phyloP scores from a whole-genome alignment of 2,797 vertebrate species.

The Cossypha niveicapilla region DNA sequence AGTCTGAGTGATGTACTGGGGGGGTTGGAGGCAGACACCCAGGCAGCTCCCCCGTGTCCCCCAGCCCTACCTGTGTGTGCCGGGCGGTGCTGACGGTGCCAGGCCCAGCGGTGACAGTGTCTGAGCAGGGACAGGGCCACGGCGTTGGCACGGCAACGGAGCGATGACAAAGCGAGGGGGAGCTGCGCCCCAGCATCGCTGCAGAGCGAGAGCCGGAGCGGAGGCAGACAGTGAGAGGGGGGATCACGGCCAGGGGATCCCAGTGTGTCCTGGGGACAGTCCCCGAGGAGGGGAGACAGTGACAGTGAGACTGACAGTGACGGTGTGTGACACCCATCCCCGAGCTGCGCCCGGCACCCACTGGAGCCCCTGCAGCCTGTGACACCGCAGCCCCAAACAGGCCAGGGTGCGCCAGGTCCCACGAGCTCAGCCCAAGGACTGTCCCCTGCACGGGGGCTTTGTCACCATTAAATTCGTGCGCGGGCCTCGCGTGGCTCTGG shows the following conservation, averaged over 20 bases:
- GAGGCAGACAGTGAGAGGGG: no score
- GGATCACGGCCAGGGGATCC: accelerated
- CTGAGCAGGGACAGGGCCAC: background rate
- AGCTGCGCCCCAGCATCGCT: background rate
- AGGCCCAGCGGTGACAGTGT: background rate
- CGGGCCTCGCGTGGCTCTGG: background rate
- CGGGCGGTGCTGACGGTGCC: background rate
- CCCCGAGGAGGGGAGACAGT: background rate
- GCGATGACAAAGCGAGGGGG: background rate
- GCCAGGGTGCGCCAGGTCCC: accelerated
- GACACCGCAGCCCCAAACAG: background rate
- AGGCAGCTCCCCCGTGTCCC: accelerated
- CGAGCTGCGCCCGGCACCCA: background rate
- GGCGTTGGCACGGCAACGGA: conserved; percentile 13
- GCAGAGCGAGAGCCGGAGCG: background rate
- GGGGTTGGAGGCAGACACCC: background rate
- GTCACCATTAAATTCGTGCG: background rate
- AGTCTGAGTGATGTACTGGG: accelerated
- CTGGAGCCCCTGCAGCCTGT: background rate
- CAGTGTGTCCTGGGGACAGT: background rate
- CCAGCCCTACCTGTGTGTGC: background rate
- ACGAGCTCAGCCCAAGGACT: accelerated
- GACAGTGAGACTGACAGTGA: no score
- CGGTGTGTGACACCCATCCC: background rate
- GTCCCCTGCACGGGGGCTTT: background rate